Evolutionary conservation across 2,113 vertebrate genomes (phyloP).

Genomic region (Pelecanus crispus): DNA sequence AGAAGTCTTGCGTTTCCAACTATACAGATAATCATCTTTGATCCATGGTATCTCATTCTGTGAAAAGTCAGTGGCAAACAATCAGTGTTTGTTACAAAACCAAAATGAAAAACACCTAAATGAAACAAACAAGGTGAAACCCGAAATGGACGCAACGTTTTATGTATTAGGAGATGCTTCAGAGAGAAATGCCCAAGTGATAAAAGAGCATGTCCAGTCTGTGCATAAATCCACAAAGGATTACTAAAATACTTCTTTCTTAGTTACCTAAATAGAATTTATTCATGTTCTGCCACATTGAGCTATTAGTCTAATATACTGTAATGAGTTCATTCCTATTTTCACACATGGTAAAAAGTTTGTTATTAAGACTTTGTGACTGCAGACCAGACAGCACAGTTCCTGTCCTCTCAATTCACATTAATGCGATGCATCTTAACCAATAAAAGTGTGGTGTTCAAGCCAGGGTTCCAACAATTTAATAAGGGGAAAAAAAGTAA

Average conservation of each 20-base stretch:
- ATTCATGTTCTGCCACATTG: not conserved
- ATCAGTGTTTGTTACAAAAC: not conserved
- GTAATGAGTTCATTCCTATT: not conserved
- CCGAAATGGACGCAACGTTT: not conserved
- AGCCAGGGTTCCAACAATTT: not conserved
- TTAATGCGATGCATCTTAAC: not conserved
- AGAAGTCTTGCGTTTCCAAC: not conserved
- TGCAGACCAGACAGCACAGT: not conserved
- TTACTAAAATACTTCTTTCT: not conserved
- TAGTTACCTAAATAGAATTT: not conserved
- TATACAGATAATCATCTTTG: not conserved
- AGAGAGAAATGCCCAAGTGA: not conserved
- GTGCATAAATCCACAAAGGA: not conserved
- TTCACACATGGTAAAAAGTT: not conserved
- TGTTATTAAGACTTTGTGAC: not conserved
- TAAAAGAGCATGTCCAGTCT: not conserved
- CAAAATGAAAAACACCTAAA: not conserved
- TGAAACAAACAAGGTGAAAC: not conserved
- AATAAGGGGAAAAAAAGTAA: not conserved
- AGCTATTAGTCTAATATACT: not conserved
- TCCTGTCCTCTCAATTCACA: not conserved
- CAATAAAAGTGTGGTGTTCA: not conserved
- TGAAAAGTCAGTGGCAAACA: not conserved
- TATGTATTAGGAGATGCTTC: not conserved
- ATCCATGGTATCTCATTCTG: not conserved